Base-by-base conservation (phyloP, 2,888 invertebrate species). In the Hirudinaria manillensis region DNA sequence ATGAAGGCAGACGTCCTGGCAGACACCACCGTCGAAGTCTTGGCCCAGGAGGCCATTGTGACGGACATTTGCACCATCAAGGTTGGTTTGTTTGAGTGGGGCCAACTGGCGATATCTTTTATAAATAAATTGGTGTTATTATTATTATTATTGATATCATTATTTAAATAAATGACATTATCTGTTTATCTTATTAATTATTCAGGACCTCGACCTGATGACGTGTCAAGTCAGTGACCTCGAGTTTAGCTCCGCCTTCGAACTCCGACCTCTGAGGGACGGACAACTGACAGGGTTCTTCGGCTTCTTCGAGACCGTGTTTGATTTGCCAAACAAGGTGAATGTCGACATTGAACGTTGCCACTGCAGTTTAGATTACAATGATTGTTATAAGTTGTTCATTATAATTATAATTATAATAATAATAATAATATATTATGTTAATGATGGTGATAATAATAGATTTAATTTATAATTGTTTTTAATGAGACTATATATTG, bases 1-100 rank as follows among this genome's bases (percentile, higher is more conserved):
- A 91, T 97, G 90, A 92, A 92, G 82, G 88, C 89, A 0, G 91
- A 93, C 83, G 93, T 93, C 0, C 87, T 94, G 0, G 88, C 89
- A 81, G 94, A 95, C 83, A 90, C 91, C 0, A 87, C 89, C 24
- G 89, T 93, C 61, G 90, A 90, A 80, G 85, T 89, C 29, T 89
- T 91, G 80, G 89, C 90, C 0, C 87, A 87, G 0, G 88, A 90
- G 53, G 86, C 89, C 80, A 87, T 93, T 74, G 86, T 92, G 45
- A 91, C 93, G 0, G 88, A 89, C 68, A 85, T 90, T 0, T 89
- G 87, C 82, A 82, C 89, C 73, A 86, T 86, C n/a, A 84, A 84
- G 82, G 86, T 84, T 1, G 7, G 56, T 21, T 6, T 56, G 56
- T n/a, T n/a, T n/a, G n/a, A n/a, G 75, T 56, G 74, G 53, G 13